Conservation (phyloP, 2,888 invertebrate genomes). For the Thysanoteuthis rhombus region DNA sequence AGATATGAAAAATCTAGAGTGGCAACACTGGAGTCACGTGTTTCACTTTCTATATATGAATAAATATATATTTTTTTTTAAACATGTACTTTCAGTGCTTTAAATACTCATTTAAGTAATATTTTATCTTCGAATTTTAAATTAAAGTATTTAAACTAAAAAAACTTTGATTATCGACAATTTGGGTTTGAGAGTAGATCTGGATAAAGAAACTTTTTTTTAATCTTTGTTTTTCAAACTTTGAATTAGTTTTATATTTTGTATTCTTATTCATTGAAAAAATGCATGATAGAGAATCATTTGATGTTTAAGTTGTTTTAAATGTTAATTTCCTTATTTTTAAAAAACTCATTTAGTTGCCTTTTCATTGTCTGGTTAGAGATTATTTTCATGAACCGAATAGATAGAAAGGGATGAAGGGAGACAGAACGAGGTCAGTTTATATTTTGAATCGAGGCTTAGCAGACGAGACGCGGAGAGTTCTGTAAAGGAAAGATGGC, state of each 20-base stretch:
- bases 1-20: too few species aligned
- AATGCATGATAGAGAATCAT: neutral
- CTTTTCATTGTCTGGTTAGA: neutral
- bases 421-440: slow-evolving; percentile 33
- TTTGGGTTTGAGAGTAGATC: neutral
- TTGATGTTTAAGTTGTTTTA: neutral
- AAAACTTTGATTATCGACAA: neutral
- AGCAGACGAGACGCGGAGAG: slow-evolving; percentile 42
- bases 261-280: neutral
- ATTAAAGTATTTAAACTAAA: neutral
- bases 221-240: neutral
- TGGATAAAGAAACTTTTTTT: neutral
- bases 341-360: neutral
- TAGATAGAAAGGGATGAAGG: neutral
- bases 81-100: neutral
- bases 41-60: neutral
- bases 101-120: neutral
- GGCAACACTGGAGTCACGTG: too few species aligned
- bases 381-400: neutral
- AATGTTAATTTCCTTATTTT: neutral
- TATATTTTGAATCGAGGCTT: slow-evolving; percentile 35
- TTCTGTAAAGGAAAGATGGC: slow-evolving; percentile 40
- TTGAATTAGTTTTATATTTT: neutral
- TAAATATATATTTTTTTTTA: neutral
- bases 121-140: neutral